Evolutionary conservation across 2,113 vertebrate species (phyloP), one percentile per base, ranked within the genome.

Genomic region (Hydropotes inermis): DNA sequence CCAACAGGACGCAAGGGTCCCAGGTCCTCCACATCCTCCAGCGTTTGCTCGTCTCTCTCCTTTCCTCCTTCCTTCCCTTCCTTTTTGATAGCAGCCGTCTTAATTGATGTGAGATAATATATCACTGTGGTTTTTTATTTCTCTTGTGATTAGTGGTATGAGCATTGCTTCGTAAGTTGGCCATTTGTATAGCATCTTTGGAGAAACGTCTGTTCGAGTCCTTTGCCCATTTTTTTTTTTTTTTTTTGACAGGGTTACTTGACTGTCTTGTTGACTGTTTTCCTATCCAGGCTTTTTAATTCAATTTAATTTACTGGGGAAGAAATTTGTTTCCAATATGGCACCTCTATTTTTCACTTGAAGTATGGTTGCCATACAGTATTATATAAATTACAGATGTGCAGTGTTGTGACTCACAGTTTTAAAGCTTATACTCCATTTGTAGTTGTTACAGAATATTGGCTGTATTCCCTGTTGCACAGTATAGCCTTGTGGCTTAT

Each of bases 331-430:
- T 85, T 70, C 19, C 85, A 52, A 27, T 43, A 21, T 8, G 79
- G 6, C 17, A 25, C n/a, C 4, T 81, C 16, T 27, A 1, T 33
- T 78, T 89, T 60, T 81, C 23, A 4, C 33, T 23, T 54, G 50
- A 83, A 5, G 19, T 25, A 8, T n/a, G 2, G 33, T 54, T 36
- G 11, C 50, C 23, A 1, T 36, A 25, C 79, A 54, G 13, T 25
- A 25, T 36, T 54, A 25, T 83, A 25, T 25, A 25, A 23, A 8
- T 25, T 25, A 54, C 33, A 54, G 79, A 21, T 54, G 21, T 25
- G 1, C 33, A 54, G 0, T 54, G 2, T 14, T 14, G 50, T 8
- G 3, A 36, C 7, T 36, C 33, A 54, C 21, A 5, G 0, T 25
- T 52, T 54, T 82, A 54, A 82, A 82, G 50, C 3, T 54, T 54